Percentiles rank a stretch among this genome's conserved stretches.
These are phyloP conservation scores for Eublepharis macularius DNA, from an alignment of 2,113 vertebrate genomes.

Conservation along the genomic window DNA sequence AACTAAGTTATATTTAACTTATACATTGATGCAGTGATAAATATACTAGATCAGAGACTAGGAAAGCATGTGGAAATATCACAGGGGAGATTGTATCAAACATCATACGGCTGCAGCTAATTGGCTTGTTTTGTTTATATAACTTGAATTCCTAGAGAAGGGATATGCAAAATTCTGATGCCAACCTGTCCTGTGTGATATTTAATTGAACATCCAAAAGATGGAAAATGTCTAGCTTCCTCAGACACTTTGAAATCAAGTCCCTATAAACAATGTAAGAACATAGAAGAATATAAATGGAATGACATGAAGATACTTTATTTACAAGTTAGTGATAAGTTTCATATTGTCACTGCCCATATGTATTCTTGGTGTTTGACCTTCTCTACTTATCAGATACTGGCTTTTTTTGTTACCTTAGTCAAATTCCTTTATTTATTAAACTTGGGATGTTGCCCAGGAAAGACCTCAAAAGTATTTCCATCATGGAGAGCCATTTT, in stretches of 20 bases:
- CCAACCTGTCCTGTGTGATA: no score
- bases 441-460: background rate
- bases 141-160: no score
- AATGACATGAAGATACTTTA: no score
- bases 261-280: background rate
- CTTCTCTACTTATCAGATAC: background rate
- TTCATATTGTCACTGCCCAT: background rate
- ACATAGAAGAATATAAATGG: background rate
- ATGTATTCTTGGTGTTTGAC: background rate
- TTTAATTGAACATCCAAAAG: no score
- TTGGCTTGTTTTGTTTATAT: no score
- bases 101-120: no score
- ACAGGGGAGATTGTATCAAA: no score
- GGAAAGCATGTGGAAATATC: no score
- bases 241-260: background rate
- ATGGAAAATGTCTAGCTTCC: background rate
- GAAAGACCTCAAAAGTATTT: background rate
- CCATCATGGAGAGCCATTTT: background rate
- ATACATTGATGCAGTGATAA: no score
- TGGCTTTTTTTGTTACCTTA: background rate
- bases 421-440: background rate
- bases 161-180: no score
- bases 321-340: background rate
- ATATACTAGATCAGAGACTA: no score
- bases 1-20: no score